Base-by-base conservation (phyloP, 2,888 invertebrate genomes). In the Synergus umbraculus region DNA sequence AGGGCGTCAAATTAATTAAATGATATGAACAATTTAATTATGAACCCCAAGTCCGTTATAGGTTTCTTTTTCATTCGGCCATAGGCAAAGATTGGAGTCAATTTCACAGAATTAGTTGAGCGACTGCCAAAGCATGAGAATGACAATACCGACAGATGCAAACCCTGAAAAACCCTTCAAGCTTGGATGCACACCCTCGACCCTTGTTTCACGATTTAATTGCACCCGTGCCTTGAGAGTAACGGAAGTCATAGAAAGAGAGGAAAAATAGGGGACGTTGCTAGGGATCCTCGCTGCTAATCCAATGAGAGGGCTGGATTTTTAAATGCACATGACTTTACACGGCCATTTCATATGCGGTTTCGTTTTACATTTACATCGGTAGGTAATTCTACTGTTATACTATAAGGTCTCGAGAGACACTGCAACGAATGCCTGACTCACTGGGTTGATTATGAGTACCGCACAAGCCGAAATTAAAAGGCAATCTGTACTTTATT, bases 191-290 rank as follows among this genome's bases (percentile, higher is more conserved):
- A 76, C 83, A 84, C 83, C 84, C 84, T 83, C 85, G 84, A 83
- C 86, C 86, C 85, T 87, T 87, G 88, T 86, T 86, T 86, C 87
- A 85, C 86, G 85, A 87, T 88, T 88, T 89, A 89, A 89, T 87
- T 87, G 87, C 85, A 82, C 73, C 49, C 73, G 73, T 73, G 73
- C 73, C 41, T 73, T 73, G 73, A 54, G 73, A 73, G 54, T 73
- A 73, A 58, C 73, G 73, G 73, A 73, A 73, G 73, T 73, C 41
- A 58, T 41, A 63, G 22, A 67, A 41, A 73, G 69, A 73, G 73
- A 73, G 54, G n/a, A 54, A 73, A 41, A 73, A 73, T 49, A 73
- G 73, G 73, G 73, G 73, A 54, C 67, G 67, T 67, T 49, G 37
- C 54, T 54, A 54, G 73, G 54, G 49, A 73, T 29, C 10, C 37